Conservation (phyloP, 2,888 invertebrate genomes). For the Acrocyrtus sp. region DNA sequence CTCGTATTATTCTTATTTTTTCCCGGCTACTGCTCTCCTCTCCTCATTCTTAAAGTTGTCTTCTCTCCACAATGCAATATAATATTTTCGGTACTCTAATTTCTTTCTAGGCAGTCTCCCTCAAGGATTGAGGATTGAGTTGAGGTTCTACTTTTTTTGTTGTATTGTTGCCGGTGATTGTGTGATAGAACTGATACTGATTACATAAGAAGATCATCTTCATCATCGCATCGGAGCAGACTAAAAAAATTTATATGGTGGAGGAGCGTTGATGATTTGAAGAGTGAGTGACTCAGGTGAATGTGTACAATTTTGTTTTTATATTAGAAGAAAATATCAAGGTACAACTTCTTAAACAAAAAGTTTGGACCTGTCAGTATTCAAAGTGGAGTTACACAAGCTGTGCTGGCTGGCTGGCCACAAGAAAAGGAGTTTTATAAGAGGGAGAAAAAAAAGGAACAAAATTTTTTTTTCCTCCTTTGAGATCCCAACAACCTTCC, state of each 20-base stretch:
- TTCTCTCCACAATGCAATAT: constrained; percentile 1
- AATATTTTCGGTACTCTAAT: constrained; percentile 26
- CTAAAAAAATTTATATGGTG: no score
- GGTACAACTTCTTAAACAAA: no score
- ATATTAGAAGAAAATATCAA: constrained; percentile 8
- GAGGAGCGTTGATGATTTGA: constrained; percentile 21
- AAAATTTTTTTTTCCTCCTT: constrained; percentile 2
- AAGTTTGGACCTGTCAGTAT: constrained; percentile 30
- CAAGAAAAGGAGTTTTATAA: no score
- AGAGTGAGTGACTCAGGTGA: constrained; percentile 33
- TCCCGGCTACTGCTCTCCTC: constrained; percentile 7
- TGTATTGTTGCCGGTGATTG: constrained; percentile 34
- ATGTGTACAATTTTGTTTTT: constrained; percentile 19
- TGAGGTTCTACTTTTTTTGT: constrained; percentile 25
- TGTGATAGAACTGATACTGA: constrained; percentile 7
- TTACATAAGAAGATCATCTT: constrained; percentile 21
- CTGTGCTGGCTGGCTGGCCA: not conserved
- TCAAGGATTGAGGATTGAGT: no score
- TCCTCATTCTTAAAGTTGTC: constrained; percentile 7
- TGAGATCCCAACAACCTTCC: no score
- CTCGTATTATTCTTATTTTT: no score
- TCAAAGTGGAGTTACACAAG: not conserved
- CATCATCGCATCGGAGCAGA: no score
- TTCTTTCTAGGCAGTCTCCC: no score
- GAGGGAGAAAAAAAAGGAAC: not conserved